Percentiles rank a stretch among this genome's conserved stretches.
Evolutionary conservation across 1,140 invertebrate species (phyloP).

Genomic region (Babylonia areolata): DNA sequence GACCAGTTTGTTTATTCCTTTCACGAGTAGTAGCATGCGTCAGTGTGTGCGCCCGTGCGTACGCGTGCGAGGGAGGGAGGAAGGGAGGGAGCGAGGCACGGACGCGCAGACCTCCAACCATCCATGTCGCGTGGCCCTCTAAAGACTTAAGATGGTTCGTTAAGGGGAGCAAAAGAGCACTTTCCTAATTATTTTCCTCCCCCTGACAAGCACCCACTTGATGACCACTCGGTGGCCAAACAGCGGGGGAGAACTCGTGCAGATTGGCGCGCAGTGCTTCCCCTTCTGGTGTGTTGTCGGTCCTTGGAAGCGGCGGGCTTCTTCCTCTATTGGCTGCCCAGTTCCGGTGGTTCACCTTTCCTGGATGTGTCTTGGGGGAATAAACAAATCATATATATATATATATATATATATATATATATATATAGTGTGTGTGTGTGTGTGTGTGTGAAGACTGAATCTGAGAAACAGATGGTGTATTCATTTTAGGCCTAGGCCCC

Average conservation of each 20-base stretch:
- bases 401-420: background rate
- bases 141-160: background rate
- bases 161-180: background rate
- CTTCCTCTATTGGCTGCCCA: conserved; percentile 13
- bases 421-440: too few species aligned
- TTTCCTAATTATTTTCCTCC: conserved; percentile 26
- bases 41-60: too few species aligned
- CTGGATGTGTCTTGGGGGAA: too few species aligned
- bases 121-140: background rate
- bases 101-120: background rate
- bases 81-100: too few species aligned
- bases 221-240: background rate
- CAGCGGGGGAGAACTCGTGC: conserved; percentile 7
- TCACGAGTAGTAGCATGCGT: too few species aligned
- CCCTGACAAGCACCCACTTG: conserved; percentile 2
- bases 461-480: too few species aligned
- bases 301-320: background rate
- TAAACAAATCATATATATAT: too few species aligned
- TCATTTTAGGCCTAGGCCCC: too few species aligned
- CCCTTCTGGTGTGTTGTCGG: background rate
- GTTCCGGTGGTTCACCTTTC: background rate
- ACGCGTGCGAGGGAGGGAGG: too few species aligned
- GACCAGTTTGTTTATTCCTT: too few species aligned
- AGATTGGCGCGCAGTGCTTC: conserved; percentile 8
- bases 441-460: too few species aligned